phyloP scores from a whole-genome alignment of 2,888 invertebrate genomes.

The Scaptodrosophila latifasciaeformis region DNA sequence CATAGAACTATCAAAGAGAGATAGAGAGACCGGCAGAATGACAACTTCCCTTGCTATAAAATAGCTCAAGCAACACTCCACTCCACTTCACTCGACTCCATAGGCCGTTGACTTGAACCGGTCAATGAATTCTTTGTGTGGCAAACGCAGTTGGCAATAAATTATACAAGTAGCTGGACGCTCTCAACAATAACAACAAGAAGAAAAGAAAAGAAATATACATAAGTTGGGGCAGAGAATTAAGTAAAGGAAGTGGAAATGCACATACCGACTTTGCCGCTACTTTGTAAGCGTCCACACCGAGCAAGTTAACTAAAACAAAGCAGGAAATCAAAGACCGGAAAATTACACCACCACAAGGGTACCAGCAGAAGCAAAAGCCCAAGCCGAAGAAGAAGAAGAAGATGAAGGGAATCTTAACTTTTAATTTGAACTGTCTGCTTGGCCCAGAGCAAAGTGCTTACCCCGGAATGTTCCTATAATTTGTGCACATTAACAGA shows the following conservation, averaged over 20 bases:
- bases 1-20: too few species aligned
- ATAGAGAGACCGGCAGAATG: constrained; percentile 23
- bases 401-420: background rate
- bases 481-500: constrained; percentile 65
- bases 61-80: too few species aligned
- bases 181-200: constrained; percentile 33
- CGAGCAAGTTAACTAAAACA: constrained; percentile 52
- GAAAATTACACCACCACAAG: constrained; percentile 49
- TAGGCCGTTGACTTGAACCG: constrained; percentile 69
- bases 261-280: constrained; percentile 39
- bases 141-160: constrained; percentile 56
- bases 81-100: constrained; percentile 7
- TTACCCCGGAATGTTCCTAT: constrained; percentile 29
- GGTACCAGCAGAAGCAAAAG: constrained; percentile 11
- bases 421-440: constrained; percentile 41
- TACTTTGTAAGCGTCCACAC: constrained; percentile 9
- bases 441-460: constrained; percentile 27
- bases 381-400: too few species aligned
- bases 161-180: constrained; percentile 53
- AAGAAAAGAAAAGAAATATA: background rate
- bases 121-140: constrained; percentile 70
- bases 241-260: constrained; percentile 54
- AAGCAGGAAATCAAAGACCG: constrained; percentile 67
- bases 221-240: background rate
- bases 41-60: constrained; percentile 55